phyloP scores from a whole-genome alignment of 2,797 vertebrate genomes.

The Crocidura indochinensis region DNA sequence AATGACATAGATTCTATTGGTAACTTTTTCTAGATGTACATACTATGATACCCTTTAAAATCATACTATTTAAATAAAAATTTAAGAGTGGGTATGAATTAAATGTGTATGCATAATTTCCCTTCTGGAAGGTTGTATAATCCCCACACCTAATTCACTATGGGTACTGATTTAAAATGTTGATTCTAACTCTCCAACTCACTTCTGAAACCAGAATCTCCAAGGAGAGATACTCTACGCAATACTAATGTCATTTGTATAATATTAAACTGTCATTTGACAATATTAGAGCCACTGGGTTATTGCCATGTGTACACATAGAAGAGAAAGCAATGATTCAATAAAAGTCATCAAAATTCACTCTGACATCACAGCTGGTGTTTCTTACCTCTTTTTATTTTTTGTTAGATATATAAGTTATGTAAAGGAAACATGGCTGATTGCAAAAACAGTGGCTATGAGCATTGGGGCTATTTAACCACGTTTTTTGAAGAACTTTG shows the following conservation, averaged over 20 bases:
- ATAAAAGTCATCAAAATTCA: not conserved
- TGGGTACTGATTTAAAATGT: not conserved
- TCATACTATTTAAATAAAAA: slow-evolving; percentile 36
- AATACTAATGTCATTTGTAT: not conserved
- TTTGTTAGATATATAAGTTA: slow-evolving; percentile 6
- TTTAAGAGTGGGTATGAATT: not conserved
- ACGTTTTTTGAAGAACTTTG: slow-evolving; percentile 21
- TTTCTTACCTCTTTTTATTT: not conserved
- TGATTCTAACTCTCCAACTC: not conserved
- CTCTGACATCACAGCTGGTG: slow-evolving; percentile 14
- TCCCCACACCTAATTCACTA: not conserved
- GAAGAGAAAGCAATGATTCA: slow-evolving; percentile 35
- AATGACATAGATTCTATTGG: not conserved
- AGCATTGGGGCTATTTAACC: not conserved
- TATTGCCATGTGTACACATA: slow-evolving; percentile 12
- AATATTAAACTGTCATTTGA: not conserved
- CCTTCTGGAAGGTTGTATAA: not conserved
- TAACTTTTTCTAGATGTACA: not conserved
- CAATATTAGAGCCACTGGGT: not conserved
- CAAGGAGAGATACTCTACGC: not conserved
- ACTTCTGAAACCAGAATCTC: slow-evolving; percentile 52
- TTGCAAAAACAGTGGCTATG: not conserved
- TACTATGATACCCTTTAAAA: not conserved
- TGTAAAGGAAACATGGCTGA: not conserved
- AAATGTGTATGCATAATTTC: not conserved